Base-by-base conservation (phyloP, 2,113 vertebrate genomes). In the Nerophis lumbriciformis region DNA sequence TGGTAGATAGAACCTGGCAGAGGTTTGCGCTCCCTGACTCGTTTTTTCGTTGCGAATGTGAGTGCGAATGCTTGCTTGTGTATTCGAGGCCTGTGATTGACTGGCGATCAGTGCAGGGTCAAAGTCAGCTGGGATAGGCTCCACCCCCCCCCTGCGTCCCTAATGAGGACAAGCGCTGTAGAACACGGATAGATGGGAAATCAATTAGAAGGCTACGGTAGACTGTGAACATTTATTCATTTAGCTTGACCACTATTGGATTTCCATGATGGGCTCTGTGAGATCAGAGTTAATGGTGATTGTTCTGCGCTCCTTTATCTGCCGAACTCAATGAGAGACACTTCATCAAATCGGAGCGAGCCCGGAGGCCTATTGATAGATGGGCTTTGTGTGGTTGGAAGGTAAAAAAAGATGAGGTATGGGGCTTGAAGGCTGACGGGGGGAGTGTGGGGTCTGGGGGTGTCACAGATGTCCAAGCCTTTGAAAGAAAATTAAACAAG, bases 401-500 rank as follows among this genome's bases (percentile, higher is more conserved):
- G 83, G 6, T 13, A 36, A 36, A 53, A 62, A 80, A 79, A 76
- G 82, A 81, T 70, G 71, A 81, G 74, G 76, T 77, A 72, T 81
- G 53, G 73, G 80, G 79, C 68, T 81, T 73, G 80, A 79, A 74
- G 78, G 82, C 72, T 75, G 65, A 51, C 69, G 71, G 67, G 56
- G 69, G 81, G 73, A 59, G 65, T 9, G 42, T 47, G 69, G 71
- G 67, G 68, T 53, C 39, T 89, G 90, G 91, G 89, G 91, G 91
- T 93, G 93, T 96, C 94, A 94, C 95, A 98, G 95, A 98, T 98
- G 96, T 96, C 94, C 94, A 69, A 90, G 91, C 90, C 93, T 97
- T 96, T 97, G 94, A 97, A 97, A 93, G 94, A 93, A 98, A 98
- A 98, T 98, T 97, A 97, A 98, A 98, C 95, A 98, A 98, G 95